These are phyloP conservation scores for Oceanodroma tethys DNA, from an alignment of 2,113 vertebrate genomes.

Conservation along the genomic window DNA sequence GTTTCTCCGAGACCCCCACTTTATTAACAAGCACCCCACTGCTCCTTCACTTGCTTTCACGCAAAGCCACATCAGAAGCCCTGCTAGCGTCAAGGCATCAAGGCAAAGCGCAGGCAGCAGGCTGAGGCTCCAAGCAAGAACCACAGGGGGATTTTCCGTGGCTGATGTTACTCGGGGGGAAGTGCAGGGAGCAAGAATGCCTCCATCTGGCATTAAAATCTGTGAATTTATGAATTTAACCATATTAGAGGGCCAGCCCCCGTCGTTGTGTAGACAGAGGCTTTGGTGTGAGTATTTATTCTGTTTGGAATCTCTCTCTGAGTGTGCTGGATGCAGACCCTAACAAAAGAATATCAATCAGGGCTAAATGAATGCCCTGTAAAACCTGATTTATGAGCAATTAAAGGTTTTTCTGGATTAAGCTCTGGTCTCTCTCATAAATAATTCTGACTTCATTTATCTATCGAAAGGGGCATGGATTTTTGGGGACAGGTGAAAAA, in stretches of 20 bases:
- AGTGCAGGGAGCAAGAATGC: neutral
- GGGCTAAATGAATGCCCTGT: neutral
- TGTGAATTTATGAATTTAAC: neutral
- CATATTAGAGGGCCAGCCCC: neutral
- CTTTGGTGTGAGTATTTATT: neutral
- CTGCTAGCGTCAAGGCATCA: neutral
- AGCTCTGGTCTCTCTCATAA: neutral
- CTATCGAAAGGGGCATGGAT: neutral
- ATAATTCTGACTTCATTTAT: neutral
- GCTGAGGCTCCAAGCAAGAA: neutral
- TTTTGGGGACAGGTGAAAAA: neutral
- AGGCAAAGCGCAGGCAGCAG: neutral
- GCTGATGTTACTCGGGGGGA: neutral
- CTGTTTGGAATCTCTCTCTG: neutral
- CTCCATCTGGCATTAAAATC: neutral
- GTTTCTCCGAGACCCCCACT: neutral
- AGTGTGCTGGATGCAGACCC: neutral
- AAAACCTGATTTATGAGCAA: slow-evolving; percentile 27
- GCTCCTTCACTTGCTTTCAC: neutral
- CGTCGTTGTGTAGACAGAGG: neutral
- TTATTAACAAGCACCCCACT: accelerated
- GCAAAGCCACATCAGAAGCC: neutral
- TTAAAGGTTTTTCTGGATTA: slow-evolving; percentile 16
- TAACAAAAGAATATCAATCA: slow-evolving; percentile 37
- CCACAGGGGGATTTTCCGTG: neutral